These are phyloP conservation scores for Pomatostomus ruficeps DNA, from an alignment of 2,113 vertebrate species.

Conservation along the genomic window DNA sequence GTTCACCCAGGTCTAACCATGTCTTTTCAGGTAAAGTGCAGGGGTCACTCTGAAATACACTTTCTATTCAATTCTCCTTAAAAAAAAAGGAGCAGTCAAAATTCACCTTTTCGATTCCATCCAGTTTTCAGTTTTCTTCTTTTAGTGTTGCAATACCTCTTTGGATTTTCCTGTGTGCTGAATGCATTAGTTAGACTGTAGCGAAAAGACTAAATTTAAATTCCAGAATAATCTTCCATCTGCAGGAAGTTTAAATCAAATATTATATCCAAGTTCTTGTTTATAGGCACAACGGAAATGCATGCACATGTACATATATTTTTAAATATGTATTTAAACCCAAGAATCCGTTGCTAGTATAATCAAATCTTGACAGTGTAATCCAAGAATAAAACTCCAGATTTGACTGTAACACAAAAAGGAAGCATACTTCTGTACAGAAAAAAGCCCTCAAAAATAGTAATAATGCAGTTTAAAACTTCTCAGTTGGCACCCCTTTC, in stretches of 20 bases:
- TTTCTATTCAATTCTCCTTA: not conserved
- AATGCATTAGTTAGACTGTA: not conserved
- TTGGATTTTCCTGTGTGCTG: slow-evolving; percentile 12
- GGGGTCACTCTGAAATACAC: not conserved
- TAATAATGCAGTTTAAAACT: not conserved
- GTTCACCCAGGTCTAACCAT: not conserved
- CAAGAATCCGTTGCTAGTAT: not conserved
- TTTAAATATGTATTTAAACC: not conserved
- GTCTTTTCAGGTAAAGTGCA: not conserved
- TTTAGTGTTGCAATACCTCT: not conserved
- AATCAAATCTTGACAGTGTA: not conserved
- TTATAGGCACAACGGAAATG: not conserved
- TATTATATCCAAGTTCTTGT: not conserved
- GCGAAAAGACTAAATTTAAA: slow-evolving; percentile 22
- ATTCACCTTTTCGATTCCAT: not conserved
- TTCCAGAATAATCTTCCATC: slow-evolving; percentile 15
- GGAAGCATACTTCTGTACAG: not conserved
- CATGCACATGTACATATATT: not conserved
- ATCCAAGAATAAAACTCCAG: slow-evolving; percentile 1
- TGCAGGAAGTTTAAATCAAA: slow-evolving; percentile 1
- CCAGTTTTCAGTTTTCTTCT: not conserved
- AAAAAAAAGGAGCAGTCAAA: not conserved
- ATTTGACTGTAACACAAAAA: not conserved
- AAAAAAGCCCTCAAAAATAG: not conserved
- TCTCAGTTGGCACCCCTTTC: not conserved